A percentile compares a stretch with the other conserved stretches of the same genome.
These are phyloP conservation scores for Syndactyla subalaris DNA, from an alignment of 2,797 vertebrate species.

Conservation along the genomic window DNA sequence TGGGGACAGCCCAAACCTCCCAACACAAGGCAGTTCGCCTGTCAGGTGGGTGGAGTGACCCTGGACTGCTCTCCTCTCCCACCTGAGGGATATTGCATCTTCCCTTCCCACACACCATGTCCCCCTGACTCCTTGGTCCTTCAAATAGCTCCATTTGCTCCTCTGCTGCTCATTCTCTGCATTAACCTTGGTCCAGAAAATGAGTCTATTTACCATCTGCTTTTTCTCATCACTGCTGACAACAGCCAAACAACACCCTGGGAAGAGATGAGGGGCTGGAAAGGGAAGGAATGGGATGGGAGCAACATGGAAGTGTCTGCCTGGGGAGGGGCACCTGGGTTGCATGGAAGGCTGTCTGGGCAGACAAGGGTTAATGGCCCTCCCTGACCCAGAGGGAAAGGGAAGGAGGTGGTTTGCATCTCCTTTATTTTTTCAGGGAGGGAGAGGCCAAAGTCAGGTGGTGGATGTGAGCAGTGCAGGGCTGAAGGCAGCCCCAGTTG, in stretches of 20 bases:
- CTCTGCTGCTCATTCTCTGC: rapidly evolving
- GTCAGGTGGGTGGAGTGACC: not conserved
- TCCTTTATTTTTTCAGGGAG: not conserved
- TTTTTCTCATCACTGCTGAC: rapidly evolving
- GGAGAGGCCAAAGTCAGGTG: not conserved
- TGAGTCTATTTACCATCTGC: not conserved
- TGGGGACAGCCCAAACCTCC: not conserved
- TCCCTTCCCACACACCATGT: not conserved
- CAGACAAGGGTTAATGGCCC: not conserved
- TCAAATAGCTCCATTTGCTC: not conserved
- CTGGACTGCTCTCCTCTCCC: not conserved
- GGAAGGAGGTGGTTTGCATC: not conserved
- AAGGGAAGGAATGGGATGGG: not conserved
- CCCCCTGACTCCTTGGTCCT: rapidly evolving
- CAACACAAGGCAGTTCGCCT: rapidly evolving
- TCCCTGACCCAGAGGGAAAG: not conserved
- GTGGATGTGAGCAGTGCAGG: not conserved
- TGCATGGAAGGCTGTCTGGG: not conserved
- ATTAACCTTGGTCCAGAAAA: not conserved
- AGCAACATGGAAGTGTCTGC: rapidly evolving
- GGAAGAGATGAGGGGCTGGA: rapidly evolving
- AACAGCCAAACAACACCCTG: not conserved
- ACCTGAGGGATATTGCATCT: not conserved
- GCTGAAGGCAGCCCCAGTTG: not conserved
- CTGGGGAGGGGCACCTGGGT: not conserved